A percentile compares a stretch with the other conserved stretches of the same genome.
These are phyloP conservation scores for Lampropteryx suffumata DNA, from an alignment of 2,888 invertebrate species.

Conservation along the genomic window DNA sequence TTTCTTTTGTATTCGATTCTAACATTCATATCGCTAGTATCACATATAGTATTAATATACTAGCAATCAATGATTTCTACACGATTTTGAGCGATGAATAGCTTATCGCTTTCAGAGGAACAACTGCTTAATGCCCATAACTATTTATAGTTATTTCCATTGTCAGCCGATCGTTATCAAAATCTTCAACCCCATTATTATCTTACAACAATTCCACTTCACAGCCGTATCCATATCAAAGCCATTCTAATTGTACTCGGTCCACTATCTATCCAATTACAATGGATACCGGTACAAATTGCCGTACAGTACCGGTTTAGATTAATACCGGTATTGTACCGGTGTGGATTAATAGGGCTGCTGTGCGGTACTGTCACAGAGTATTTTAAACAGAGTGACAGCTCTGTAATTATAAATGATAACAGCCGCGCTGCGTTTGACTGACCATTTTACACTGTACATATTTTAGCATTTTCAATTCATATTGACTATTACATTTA, in stretches of 20 bases:
- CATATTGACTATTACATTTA: too few species aligned
- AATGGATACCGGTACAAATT: slow-evolving; percentile 33
- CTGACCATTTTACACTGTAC: too few species aligned
- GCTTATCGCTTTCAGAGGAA: too few species aligned
- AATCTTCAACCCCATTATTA: slow-evolving; percentile 10
- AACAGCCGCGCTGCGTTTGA: background rate
- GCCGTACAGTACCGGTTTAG: slow-evolving; percentile 22
- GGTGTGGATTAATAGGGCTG: slow-evolving; percentile 28
- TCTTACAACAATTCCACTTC: slow-evolving; percentile 3
- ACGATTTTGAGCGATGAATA: too few species aligned
- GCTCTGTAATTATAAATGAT: slow-evolving; percentile 6
- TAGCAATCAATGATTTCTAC: background rate
- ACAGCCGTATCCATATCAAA: slow-evolving; percentile 22
- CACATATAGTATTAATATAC: background rate
- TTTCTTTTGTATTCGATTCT: too few species aligned
- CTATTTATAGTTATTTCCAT: background rate
- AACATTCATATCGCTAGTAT: too few species aligned
- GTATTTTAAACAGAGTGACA: slow-evolving; percentile 10
- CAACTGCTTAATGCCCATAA: background rate
- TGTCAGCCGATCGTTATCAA: slow-evolving; percentile 7
- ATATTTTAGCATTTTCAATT: too few species aligned
- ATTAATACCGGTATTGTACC: slow-evolving; percentile 30
- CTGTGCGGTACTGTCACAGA: slow-evolving; percentile 13
- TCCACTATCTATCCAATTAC: slow-evolving; percentile 33
- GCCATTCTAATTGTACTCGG: slow-evolving; percentile 23